Evolutionary conservation across 2,797 vertebrate genomes (phyloP).

Genomic region (Anomalospiza imberbis): DNA sequence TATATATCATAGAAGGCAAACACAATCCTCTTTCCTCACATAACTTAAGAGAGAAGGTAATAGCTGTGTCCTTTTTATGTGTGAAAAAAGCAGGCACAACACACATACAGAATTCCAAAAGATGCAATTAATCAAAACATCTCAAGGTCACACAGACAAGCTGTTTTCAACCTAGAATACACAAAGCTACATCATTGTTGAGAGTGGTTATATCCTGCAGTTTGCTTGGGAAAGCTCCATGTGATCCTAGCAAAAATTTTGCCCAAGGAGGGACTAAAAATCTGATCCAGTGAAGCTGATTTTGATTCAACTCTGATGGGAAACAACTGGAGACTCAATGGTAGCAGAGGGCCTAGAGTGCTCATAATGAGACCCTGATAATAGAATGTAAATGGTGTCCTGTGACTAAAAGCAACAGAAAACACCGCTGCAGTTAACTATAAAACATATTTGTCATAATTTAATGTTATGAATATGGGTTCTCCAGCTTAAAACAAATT

Average conservation of each 20-base stretch:
- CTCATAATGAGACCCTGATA: neutral
- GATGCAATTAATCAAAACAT: slow-evolving; percentile 8
- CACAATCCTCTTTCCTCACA: neutral
- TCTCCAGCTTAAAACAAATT: neutral
- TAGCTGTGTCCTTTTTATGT: neutral
- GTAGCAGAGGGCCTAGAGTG: neutral
- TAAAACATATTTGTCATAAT: neutral
- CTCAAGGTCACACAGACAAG: neutral
- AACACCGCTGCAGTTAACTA: neutral
- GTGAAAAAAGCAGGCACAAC: neutral
- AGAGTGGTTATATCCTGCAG: neutral
- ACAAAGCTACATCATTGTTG: neutral
- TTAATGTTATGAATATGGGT: neutral
- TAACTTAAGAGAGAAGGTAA: neutral
- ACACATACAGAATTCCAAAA: neutral
- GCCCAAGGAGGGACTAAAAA: neutral
- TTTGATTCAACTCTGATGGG: neutral
- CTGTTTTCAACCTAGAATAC: neutral
- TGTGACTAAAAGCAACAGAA: neutral
- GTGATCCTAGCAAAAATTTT: neutral
- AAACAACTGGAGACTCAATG: neutral
- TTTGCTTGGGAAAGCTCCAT: neutral
- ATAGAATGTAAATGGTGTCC: neutral
- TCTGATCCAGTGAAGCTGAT: neutral
- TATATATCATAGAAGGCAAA: neutral